Percentiles rank a stretch among this genome's conserved stretches.
These are phyloP conservation scores for Popillia japonica DNA, from an alignment of 1,140 invertebrate genomes.

Conservation along the genomic window DNA sequence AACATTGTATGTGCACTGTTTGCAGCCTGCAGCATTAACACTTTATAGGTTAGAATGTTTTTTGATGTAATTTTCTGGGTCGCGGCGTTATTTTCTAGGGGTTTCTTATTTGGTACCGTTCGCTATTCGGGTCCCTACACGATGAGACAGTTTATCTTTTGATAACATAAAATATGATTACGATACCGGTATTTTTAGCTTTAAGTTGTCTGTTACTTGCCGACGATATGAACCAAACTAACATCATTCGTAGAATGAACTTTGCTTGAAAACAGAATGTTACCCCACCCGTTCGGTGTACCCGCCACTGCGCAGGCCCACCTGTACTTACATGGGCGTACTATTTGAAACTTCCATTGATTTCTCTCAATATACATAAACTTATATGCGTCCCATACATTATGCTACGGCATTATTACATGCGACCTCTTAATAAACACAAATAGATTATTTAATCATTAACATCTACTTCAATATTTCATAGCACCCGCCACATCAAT, in stretches of 20 bases:
- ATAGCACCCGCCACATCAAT: neutral
- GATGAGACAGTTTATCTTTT: neutral
- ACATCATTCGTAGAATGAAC: constrained; percentile 10
- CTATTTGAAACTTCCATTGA: neutral
- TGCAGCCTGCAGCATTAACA: constrained; percentile 12
- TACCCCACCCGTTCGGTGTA: neutral
- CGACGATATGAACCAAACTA: constrained; percentile 20
- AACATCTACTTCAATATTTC: constrained; percentile 2
- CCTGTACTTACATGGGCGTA: constrained; percentile 6
- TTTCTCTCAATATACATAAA: constrained; percentile 11
- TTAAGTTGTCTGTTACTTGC: constrained; percentile 1
- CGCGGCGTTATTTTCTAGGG: neutral
- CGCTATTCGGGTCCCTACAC: neutral
- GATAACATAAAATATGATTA: constrained; percentile 1
- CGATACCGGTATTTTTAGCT: constrained; percentile 12
- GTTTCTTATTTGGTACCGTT: neutral
- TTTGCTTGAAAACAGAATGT: constrained; percentile 16
- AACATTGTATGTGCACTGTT: constrained; percentile 13
- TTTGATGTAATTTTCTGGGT: neutral
- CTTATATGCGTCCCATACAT: constrained; percentile 5
- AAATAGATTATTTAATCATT: constrained; percentile 12
- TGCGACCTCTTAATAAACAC: constrained; percentile 10
- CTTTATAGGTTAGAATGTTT: constrained; percentile 25
- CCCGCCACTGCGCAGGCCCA: neutral
- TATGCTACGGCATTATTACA: neutral